A percentile compares a stretch with the other conserved stretches of the same genome.
Conservation (phyloP, 2,888 invertebrate species). For the Pandemis corylana region DNA sequence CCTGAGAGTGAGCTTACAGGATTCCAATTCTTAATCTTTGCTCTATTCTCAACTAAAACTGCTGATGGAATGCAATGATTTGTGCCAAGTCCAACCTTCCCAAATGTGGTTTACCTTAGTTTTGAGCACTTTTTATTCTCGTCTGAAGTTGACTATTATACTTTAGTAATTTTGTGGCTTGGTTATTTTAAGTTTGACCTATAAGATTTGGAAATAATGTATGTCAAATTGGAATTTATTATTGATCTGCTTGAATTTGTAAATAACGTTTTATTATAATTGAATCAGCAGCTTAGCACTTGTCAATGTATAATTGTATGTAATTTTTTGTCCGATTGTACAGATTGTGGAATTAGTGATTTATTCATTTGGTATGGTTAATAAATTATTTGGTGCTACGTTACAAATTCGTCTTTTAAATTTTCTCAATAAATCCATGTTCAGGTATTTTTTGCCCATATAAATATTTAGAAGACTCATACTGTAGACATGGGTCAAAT, state of each 20-base stretch:
- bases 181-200: constrained; percentile 36
- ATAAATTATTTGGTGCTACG: constrained; percentile 81
- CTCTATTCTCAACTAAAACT: too few relatives aligned
- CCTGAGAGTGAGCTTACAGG: too few relatives aligned
- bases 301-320: constrained; percentile 45
- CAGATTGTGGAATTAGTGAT: constrained; percentile 24
- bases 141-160: constrained; percentile 16
- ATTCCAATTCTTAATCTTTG: too few relatives aligned
- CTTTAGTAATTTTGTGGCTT: constrained; percentile 7
- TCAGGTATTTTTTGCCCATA: too few relatives aligned
- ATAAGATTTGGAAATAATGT: constrained; percentile 16
- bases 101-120: background rate
- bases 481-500: too few relatives aligned
- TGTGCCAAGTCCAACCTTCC: background rate
- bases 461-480: too few relatives aligned
- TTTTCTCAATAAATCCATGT: constrained; percentile 9
- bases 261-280: constrained; percentile 28
- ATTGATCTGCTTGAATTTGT: constrained; percentile 27
- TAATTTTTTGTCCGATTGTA: constrained; percentile 15
- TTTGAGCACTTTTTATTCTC: constrained; percentile 9
- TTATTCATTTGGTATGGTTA: constrained; percentile 51
- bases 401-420: constrained; percentile 55
- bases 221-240: constrained; percentile 24
- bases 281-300: constrained; percentile 42
- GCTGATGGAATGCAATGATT: too few relatives aligned